Percentiles rank a stretch among this genome's conserved stretches.
These are phyloP conservation scores for Ligdia adustata DNA, from an alignment of 2,888 invertebrate genomes.

Conservation along the genomic window DNA sequence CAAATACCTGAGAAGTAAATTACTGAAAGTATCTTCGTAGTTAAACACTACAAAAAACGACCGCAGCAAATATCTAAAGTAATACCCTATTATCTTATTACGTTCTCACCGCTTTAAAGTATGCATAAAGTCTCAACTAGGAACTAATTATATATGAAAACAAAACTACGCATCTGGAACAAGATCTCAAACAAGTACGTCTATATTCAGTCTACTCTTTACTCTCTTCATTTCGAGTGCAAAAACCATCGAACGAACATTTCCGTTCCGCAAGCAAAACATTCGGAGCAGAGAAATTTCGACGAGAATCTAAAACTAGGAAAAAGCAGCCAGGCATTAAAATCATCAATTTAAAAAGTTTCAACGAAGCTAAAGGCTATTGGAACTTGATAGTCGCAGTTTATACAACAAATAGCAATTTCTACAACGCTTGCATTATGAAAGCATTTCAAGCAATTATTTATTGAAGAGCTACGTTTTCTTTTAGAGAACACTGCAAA, in stretches of 20 bases:
- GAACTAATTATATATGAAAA: too few species aligned
- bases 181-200: neutral
- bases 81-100: too few species aligned
- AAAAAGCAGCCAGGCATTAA: slow-evolving; percentile 3
- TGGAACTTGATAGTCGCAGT: neutral
- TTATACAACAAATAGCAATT: slow-evolving; percentile 23
- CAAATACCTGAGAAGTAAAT: too few species aligned
- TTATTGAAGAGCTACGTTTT: neutral
- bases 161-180: too few species aligned
- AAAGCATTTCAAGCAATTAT: slow-evolving; percentile 9
- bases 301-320: slow-evolving; percentile 1
- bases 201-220: neutral
- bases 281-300: slow-evolving; percentile 1
- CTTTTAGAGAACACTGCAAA: neutral
- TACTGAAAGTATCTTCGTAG: too few species aligned
- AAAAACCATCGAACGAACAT: neutral
- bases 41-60: too few species aligned
- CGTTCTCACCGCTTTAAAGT: too few species aligned
- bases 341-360: slow-evolving; percentile 10
- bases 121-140: too few species aligned
- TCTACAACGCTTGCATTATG: slow-evolving; percentile 18
- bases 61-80: too few species aligned
- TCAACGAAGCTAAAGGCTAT: neutral
- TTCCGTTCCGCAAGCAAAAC: neutral
- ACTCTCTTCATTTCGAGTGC: neutral